Percentiles rank a stretch among this genome's conserved stretches.
phyloP scores from a whole-genome alignment of 2,797 vertebrate genomes.

The Ispidina picta region DNA sequence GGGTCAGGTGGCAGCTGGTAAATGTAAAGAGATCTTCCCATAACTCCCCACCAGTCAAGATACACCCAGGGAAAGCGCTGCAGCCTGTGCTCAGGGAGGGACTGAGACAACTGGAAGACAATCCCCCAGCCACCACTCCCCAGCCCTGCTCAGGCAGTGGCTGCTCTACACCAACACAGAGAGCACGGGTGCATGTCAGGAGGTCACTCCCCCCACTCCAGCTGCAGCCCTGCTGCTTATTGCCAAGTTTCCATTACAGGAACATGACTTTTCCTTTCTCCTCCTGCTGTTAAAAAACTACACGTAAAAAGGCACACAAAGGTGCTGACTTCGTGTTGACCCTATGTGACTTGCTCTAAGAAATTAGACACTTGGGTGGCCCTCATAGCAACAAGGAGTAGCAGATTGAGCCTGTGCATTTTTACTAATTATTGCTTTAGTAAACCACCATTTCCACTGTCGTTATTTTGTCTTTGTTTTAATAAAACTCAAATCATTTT shows the following conservation, averaged over 20 bases:
- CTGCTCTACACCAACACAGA: background rate
- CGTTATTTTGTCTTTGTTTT: background rate
- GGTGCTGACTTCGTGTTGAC: background rate
- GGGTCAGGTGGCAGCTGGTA: background rate
- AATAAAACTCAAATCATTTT: background rate
- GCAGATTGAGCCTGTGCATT: background rate
- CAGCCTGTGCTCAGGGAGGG: accelerated
- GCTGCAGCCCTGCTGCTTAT: background rate
- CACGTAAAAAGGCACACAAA: background rate
- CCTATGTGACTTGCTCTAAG: background rate
- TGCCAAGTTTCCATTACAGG: background rate
- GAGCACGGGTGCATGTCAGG: background rate
- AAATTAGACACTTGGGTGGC: background rate
- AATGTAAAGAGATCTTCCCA: background rate
- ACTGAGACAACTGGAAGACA: accelerated
- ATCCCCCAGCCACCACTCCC: background rate
- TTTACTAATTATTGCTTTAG: background rate
- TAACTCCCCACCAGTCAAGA: background rate
- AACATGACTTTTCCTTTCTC: background rate
- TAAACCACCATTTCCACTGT: background rate
- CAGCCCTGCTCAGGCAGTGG: background rate
- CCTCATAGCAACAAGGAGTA: background rate
- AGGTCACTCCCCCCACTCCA: accelerated
- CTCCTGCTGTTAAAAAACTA: background rate
- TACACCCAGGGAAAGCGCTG: background rate